Conservation (phyloP, 2,113 vertebrate species). For the Pituophis catenifer region DNA sequence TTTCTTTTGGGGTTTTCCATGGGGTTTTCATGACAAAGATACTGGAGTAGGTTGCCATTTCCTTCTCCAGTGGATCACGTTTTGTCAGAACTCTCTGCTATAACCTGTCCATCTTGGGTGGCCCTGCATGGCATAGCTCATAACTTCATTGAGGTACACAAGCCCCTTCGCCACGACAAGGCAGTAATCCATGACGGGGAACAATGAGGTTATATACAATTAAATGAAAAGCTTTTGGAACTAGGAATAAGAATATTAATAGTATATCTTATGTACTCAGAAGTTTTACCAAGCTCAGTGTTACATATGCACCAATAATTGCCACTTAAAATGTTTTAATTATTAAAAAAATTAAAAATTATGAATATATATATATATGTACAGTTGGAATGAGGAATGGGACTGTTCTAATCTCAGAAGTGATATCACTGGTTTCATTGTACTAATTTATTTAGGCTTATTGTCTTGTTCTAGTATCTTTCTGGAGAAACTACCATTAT, state of each 20-base stretch:
- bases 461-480: neutral
- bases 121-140: no score
- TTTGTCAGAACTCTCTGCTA: no score
- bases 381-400: neutral
- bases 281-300: neutral
- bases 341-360: no score
- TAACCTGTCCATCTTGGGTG: no score
- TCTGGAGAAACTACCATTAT: neutral
- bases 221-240: neutral
- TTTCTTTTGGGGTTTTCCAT: no score
- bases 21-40: no score
- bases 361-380: neutral
- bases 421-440: neutral
- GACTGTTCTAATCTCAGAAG: neutral
- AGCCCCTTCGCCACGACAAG: no score
- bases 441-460: neutral
- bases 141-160: no score
- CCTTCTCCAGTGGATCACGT: no score
- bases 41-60: no score
- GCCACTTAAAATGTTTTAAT: no score
- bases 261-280: neutral
- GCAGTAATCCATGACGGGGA: no score
- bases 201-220: neutral
- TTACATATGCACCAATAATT: neutral
- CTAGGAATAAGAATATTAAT: neutral